Conservation (phyloP, 1,140 invertebrate species). For the Lepidotrigona ventralis region DNA sequence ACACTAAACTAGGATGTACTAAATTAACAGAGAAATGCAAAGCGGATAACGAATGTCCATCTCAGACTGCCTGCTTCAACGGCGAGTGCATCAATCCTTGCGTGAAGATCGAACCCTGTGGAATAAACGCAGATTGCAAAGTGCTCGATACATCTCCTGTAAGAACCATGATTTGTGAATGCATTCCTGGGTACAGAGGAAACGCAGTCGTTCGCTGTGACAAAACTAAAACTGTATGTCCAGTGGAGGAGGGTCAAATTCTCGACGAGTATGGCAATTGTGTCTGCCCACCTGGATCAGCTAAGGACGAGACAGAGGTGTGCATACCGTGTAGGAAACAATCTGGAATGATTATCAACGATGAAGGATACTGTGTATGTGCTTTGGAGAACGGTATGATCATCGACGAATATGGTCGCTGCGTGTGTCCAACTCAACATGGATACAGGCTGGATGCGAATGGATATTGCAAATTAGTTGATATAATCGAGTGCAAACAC, state of each 20-base stretch:
- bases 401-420: constrained; percentile 87
- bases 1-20: constrained; percentile 84
- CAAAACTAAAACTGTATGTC: constrained; percentile 83
- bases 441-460: constrained; percentile 85
- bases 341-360: constrained; percentile 87
- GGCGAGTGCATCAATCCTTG: constrained; percentile 92
- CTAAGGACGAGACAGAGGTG: constrained; percentile 87
- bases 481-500: constrained; percentile 83
- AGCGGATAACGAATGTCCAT: constrained; percentile 90
- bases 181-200: constrained; percentile 90
- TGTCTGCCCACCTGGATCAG: constrained; percentile 87
- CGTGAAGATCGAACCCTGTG: constrained; percentile 88
- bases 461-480: constrained; percentile 84
- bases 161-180: constrained; percentile 93
- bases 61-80: constrained; percentile 90
- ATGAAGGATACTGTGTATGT: constrained; percentile 89
- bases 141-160: constrained; percentile 91
- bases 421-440: constrained; percentile 86
- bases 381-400: constrained; percentile 87
- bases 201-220: constrained; percentile 89
- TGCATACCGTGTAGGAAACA: constrained; percentile 87
- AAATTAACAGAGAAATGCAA: constrained; percentile 84
- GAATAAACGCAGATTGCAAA: constrained; percentile 89
- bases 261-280: constrained; percentile 86
- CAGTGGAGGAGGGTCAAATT: constrained; percentile 86